Evolutionary conservation across 2,888 invertebrate species (phyloP).

Genomic region (Xanthorhoe designata): DNA sequence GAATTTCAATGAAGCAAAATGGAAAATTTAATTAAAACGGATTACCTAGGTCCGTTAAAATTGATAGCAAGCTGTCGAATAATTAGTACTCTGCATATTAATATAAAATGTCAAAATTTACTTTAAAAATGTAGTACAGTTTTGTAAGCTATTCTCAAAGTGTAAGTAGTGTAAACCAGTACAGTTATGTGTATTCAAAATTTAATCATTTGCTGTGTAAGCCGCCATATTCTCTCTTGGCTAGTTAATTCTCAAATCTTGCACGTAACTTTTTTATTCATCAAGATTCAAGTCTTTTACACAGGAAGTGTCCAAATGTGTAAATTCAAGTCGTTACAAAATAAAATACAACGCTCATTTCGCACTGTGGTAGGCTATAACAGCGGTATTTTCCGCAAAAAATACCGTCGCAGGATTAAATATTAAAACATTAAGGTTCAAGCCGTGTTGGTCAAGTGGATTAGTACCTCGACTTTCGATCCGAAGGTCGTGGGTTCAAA

Average conservation of each 20-base stretch:
- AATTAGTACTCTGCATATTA: no score
- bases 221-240: no score
- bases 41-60: no score
- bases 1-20: background rate
- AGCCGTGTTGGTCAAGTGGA: no score
- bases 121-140: no score
- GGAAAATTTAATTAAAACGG: background rate
- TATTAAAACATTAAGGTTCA: slow-evolving; percentile 37
- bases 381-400: slow-evolving; percentile 26
- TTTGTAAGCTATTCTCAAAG: no score
- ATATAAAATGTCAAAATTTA: no score
- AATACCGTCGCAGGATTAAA: slow-evolving; percentile 36
- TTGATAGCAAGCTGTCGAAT: no score
- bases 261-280: slow-evolving; percentile 1
- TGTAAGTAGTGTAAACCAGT: no score
- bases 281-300: slow-evolving; percentile 1
- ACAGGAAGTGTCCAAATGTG: slow-evolving; percentile 27
- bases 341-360: slow-evolving; percentile 40
- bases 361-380: slow-evolving; percentile 27
- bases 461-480: no score
- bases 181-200: background rate
- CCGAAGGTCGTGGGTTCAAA: no score
- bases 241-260: no score
- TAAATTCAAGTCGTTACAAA: slow-evolving; percentile 36
- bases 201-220: background rate